Base-by-base conservation (phyloP, 2,113 vertebrate genomes). In the Pontoporia blainvillei region DNA sequence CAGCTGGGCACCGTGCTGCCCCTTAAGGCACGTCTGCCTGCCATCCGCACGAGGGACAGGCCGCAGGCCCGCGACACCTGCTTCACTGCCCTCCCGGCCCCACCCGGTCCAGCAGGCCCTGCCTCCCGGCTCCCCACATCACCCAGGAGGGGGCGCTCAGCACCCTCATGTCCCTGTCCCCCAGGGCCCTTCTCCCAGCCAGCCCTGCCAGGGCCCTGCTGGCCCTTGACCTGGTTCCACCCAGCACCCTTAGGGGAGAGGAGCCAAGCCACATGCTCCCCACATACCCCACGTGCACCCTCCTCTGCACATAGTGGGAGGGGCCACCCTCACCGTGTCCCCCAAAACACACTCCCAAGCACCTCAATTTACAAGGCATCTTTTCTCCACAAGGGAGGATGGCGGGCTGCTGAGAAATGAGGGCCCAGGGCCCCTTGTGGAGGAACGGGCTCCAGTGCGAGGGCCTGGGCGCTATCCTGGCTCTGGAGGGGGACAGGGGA, bases 401-500 rank as follows among this genome's bases (percentile, higher is more conserved):
- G 21, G 21, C 4, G 12, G 17, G 31, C 41, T 61, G 17, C 10
- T 41, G 15, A 29, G 39, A 46, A 25, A 21, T 6, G 27, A 36
- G 62, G 15, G 4, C 25, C 20, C 27, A 23, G 34, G 39, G 25
- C 23, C 0, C 20, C 15, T 8, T 8, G 3, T 1, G 18, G 21
- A 75, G 27, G 4, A 23, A 20, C 0, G n/a, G 49, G 49, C 12
- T 6, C 1, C 1, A 1, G 3, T 1, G 2, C 5, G 3, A 21
- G 29, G 8, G 4, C 31, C 41, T 66, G 52, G 52, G 52, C 15
- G 18, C 15, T 52, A 5, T 52, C 15, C 15, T 17, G 67, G 21
- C 2, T 8, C 49, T 41, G 2, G 25, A 49, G 34, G 34, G 31
- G 54, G 25, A 6, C 39, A n/a, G 6, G 31, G n/a, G 52, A 49